Percentiles rank a stretch among this genome's conserved stretches.
Evolutionary conservation across 2,797 vertebrate genomes (phyloP).

Genomic region (Cottoperca gobio): DNA sequence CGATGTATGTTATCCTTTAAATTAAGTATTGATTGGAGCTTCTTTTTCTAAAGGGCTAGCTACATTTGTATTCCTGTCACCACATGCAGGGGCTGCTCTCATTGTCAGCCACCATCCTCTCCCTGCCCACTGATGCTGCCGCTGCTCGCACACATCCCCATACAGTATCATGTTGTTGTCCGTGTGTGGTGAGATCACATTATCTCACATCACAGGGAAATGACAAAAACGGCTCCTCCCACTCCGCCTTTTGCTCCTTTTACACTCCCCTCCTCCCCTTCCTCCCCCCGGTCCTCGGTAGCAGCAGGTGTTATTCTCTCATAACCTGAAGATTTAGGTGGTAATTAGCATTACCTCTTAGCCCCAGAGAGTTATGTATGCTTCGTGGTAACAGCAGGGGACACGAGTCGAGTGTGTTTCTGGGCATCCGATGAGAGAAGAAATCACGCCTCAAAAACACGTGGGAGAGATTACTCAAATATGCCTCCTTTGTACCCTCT

Average conservation of each 20-base stretch:
- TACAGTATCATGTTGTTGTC: conserved; percentile 59
- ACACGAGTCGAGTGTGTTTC: conserved; percentile 58
- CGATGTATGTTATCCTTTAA: background rate
- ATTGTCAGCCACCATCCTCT: conserved; percentile 4
- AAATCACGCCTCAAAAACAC: conserved; percentile 85
- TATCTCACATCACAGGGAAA: conserved; percentile 77
- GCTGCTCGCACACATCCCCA: conserved; percentile 31
- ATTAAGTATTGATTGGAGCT: background rate
- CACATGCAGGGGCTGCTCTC: background rate
- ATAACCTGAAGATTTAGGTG: conserved; percentile 76
- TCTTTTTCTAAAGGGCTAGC: background rate
- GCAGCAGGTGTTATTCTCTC: conserved; percentile 87
- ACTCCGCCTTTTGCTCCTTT: conserved; percentile 62
- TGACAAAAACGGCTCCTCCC: conserved; percentile 72
- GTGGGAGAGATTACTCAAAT: conserved; percentile 84
- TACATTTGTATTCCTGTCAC: background rate
- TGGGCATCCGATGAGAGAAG: conserved; percentile 62
- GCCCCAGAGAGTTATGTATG: conserved; percentile 61
- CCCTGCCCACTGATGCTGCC: conserved; percentile 14
- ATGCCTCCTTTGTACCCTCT: conserved; percentile 68
- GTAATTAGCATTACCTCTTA: conserved; percentile 74
- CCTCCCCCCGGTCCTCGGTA: conserved; percentile 43
- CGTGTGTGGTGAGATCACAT: conserved; percentile 66
- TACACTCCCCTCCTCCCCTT: conserved; percentile 13
- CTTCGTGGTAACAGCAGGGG: conserved; percentile 53